Conservation (phyloP, 2,888 invertebrate genomes). For the Catotricha subobsoleta region DNA sequence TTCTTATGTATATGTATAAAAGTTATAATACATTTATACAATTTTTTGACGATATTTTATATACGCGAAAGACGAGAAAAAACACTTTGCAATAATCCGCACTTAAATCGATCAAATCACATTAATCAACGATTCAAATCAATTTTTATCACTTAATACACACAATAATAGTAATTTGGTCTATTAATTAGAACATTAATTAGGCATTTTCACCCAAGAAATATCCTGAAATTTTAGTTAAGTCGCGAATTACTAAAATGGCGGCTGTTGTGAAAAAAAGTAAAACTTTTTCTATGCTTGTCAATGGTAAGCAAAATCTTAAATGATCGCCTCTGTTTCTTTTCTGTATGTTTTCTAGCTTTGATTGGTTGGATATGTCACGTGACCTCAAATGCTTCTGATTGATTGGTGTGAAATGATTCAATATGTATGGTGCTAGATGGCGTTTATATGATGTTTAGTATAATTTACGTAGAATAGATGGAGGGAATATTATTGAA, state of each 20-base stretch:
- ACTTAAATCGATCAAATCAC: slow-evolving; percentile 18
- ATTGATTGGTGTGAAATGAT: neutral
- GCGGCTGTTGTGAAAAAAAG: slow-evolving; percentile 55
- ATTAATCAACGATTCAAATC: slow-evolving; percentile 6
- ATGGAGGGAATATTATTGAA: too few species aligned
- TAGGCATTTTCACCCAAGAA: slow-evolving; percentile 3
- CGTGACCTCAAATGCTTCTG: slow-evolving; percentile 26
- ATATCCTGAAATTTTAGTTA: slow-evolving; percentile 18
- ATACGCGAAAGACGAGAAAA: slow-evolving; percentile 8
- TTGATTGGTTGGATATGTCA: slow-evolving; percentile 30
- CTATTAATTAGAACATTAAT: slow-evolving; percentile 3
- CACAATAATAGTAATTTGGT: slow-evolving; percentile 7
- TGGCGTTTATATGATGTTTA: too few species aligned
- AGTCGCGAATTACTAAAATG: slow-evolving; percentile 75
- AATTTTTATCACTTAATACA: slow-evolving; percentile 9
- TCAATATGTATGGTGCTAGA: neutral
- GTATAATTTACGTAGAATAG: too few species aligned
- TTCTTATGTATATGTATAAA: too few species aligned
- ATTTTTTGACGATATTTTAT: slow-evolving; percentile 4
- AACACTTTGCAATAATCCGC: slow-evolving; percentile 8
- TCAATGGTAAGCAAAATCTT: slow-evolving; percentile 42
- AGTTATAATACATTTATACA: too few species aligned
- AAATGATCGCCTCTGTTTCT: slow-evolving; percentile 26
- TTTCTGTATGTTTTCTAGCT: slow-evolving; percentile 11
- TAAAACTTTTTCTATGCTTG: slow-evolving; percentile 84